Percentiles rank a stretch among this genome's conserved stretches.
Conservation (phyloP, 2,888 invertebrate species). For the Anagyrus pseudococci region DNA sequence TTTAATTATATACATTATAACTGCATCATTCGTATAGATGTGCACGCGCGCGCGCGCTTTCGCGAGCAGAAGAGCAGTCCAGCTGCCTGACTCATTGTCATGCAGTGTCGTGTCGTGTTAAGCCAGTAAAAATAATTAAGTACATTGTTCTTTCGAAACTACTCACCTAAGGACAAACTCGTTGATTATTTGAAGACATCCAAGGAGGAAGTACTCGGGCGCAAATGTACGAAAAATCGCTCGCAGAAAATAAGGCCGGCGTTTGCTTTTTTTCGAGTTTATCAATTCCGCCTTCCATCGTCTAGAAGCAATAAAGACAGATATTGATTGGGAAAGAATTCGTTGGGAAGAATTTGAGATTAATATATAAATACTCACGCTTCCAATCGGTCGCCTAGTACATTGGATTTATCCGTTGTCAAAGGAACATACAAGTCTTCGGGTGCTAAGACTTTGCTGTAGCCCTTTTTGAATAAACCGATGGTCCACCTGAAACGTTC, state of each 20-base stretch:
- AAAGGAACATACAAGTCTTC: slow-evolving; percentile 78
- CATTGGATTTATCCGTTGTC: slow-evolving; percentile 71
- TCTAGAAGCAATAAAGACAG: slow-evolving; percentile 51
- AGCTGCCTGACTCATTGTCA: no score
- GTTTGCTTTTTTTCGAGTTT: slow-evolving; percentile 50
- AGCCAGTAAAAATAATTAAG: no score
- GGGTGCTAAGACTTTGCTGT: slow-evolving; percentile 74
- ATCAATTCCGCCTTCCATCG: slow-evolving; percentile 63
- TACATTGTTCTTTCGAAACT: no score
- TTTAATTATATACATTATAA: background rate
- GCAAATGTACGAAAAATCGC: slow-evolving; percentile 63
- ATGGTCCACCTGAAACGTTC: slow-evolving; percentile 72
- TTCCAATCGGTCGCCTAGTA: slow-evolving; percentile 74
- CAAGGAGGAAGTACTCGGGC: slow-evolving; percentile 60
- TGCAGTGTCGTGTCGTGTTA: no score
- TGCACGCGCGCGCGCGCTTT: no score
- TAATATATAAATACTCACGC: slow-evolving; percentile 60
- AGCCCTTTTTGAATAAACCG: slow-evolving; percentile 78
- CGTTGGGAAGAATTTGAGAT: background rate
- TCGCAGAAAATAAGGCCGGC: slow-evolving; percentile 61
- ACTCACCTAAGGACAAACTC: slow-evolving; percentile 53
- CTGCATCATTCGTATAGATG: background rate
- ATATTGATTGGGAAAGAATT: background rate
- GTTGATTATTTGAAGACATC: slow-evolving; percentile 62
- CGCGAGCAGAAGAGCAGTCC: no score